Percentiles rank a stretch among this genome's conserved stretches.
Conservation (phyloP, 1,140 invertebrate genomes). For the Phenacoccus solenopsis region DNA sequence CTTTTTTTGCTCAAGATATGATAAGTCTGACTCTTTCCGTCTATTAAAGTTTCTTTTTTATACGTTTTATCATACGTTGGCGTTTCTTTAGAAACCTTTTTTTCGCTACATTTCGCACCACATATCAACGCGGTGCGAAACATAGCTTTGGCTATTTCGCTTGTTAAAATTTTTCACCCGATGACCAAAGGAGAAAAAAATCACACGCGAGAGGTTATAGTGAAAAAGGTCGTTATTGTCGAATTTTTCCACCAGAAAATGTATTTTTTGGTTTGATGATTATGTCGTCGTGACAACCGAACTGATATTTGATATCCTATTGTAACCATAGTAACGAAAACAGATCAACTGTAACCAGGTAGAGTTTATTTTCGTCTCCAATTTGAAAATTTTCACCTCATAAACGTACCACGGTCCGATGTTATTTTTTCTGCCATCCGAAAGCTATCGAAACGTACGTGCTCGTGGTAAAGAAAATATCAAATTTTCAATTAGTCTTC, state of each 20-base stretch:
- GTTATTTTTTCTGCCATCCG: background rate
- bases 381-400: too few relatives aligned
- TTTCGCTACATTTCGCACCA: too few relatives aligned
- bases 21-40: background rate
- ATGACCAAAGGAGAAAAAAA: background rate
- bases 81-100: too few relatives aligned
- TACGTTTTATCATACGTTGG: background rate
- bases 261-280: background rate
- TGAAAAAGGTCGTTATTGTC: background rate
- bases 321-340: background rate
- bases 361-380: too few relatives aligned
- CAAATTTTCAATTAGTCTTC: too few relatives aligned
- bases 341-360: background rate
- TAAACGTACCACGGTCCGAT: background rate
- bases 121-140: too few relatives aligned
- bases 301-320: background rate
- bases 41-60: background rate
- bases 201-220: background rate
- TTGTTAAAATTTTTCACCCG: background rate
- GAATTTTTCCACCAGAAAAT: background rate
- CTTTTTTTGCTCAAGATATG: background rate
- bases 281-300: background rate
- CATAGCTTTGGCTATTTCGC: background rate
- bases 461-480: too few relatives aligned
- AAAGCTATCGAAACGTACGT: too few relatives aligned